Percentiles rank a stretch among this genome's conserved stretches.
phyloP scores from a whole-genome alignment of 2,797 vertebrate genomes.

The Melanogrammus aeglefinus region DNA sequence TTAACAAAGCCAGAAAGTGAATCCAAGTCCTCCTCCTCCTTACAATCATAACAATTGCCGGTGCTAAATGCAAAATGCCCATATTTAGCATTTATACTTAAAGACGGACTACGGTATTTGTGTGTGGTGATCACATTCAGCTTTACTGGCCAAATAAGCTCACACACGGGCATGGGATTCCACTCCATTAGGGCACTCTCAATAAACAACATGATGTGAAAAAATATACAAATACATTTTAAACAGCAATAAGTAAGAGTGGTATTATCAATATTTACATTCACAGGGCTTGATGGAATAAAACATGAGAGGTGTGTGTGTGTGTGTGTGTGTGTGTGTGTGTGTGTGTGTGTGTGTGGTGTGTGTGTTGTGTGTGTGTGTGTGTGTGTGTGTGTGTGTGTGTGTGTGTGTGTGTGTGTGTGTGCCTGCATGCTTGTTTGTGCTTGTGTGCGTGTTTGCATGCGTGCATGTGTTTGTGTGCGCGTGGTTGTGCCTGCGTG shows the following conservation, averaged over 20 bases:
- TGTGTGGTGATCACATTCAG: not conserved
- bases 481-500: too few species aligned
- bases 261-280: too few species aligned
- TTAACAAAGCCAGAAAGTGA: not conserved
- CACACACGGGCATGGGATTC: not conserved
- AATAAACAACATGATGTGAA: too few species aligned
- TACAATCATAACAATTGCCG: not conserved
- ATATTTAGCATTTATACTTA: not conserved
- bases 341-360: conserved; percentile 1
- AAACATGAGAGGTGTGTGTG: too few species aligned
- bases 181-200: not conserved
- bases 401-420: too few species aligned
- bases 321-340: too few species aligned
- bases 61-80: not conserved
- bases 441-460: too few species aligned
- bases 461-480: too few species aligned
- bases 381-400: conserved; percentile 7
- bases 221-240: too few species aligned
- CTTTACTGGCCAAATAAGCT: not conserved
- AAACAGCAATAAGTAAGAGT: too few species aligned
- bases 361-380: not conserved
- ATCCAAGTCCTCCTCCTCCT: not conserved
- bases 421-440: too few species aligned
- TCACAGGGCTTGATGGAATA: too few species aligned
- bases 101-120: not conserved